Percentiles rank a stretch among this genome's conserved stretches.
Conservation (phyloP, 2,113 vertebrate genomes). For the Gymnobelideus leadbeateri region DNA sequence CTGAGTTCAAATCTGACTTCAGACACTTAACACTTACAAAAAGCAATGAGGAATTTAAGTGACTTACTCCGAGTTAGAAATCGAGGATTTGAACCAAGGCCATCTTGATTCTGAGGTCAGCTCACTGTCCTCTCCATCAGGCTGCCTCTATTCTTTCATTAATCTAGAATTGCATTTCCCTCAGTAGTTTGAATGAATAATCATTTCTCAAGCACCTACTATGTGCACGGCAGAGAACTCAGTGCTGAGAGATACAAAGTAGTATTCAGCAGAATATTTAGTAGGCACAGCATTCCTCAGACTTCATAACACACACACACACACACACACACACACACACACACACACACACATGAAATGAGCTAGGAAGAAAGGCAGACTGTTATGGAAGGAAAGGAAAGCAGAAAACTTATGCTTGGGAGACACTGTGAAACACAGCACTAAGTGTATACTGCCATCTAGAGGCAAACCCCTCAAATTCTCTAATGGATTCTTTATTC, state of each 20-base stretch:
- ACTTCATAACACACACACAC: neutral
- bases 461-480: accelerated
- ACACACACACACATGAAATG: neutral
- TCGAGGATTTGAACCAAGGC: neutral
- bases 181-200: neutral
- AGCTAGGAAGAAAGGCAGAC: neutral
- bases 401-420: neutral
- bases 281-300: neutral
- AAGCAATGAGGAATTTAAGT: neutral
- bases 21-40: too few relatives aligned
- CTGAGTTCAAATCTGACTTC: too few relatives aligned
- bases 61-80: neutral
- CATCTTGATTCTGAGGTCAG: neutral
- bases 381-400: too few relatives aligned
- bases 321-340: neutral
- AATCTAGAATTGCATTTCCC: neutral
- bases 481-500: too few relatives aligned
- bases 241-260: neutral
- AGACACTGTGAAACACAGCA: accelerated
- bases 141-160: neutral
- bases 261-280: neutral
- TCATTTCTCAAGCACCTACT: neutral
- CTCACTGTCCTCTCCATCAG: neutral
- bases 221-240: neutral
- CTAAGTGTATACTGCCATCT: conserved; percentile 35